Evolutionary conservation across 2,888 invertebrate species (phyloP).

Genomic region (Synergus japonicus): DNA sequence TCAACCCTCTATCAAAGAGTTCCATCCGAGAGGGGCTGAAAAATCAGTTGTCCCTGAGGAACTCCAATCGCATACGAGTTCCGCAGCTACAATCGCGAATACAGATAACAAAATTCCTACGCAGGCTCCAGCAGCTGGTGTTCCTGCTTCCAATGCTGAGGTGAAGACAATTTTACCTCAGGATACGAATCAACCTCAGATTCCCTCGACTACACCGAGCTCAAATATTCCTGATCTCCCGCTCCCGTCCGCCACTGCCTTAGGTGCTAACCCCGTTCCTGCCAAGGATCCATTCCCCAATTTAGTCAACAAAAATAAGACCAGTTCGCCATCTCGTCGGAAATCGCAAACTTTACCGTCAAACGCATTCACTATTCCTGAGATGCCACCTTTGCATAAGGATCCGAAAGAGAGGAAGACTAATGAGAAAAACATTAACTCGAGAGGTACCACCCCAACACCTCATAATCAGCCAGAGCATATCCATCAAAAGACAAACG

Average conservation of each 20-base stretch:
- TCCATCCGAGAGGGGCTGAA: constrained; percentile 66
- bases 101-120: constrained; percentile 66
- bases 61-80: constrained; percentile 45
- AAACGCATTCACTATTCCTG: constrained; percentile 48
- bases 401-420: constrained; percentile 63
- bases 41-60: constrained; percentile 62
- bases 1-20: constrained; percentile 65
- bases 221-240: constrained; percentile 56
- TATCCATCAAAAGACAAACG: constrained; percentile 62
- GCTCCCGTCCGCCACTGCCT: constrained; percentile 58
- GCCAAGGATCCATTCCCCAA: constrained; percentile 62
- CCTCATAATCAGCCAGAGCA: constrained; percentile 61
- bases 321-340: constrained; percentile 68
- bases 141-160: constrained; percentile 52
- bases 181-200: constrained; percentile 38
- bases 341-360: constrained; percentile 63
- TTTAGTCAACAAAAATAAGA: constrained; percentile 58
- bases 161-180: constrained; percentile 42
- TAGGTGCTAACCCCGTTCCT: constrained; percentile 57
- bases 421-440: constrained; percentile 64
- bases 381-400: constrained; percentile 55
- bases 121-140: constrained; percentile 67
- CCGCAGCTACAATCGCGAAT: constrained; percentile 56
- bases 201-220: constrained; percentile 46
- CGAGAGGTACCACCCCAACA: constrained; percentile 62